Base-by-base conservation (phyloP, 2,797 vertebrate genomes). In the Tauraco hartlaubi region DNA sequence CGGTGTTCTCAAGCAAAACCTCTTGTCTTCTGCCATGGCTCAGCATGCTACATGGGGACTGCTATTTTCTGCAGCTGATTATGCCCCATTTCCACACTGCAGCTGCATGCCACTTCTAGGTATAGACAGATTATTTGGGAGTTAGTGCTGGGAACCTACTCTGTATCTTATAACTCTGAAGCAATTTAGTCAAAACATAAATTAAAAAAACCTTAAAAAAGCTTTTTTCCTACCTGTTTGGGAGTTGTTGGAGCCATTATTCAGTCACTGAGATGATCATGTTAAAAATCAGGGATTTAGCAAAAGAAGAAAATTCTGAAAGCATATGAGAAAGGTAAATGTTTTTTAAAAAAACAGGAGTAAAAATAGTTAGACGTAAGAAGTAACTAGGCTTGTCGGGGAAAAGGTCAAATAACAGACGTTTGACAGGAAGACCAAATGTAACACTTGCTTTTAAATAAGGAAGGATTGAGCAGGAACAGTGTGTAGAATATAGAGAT, bases 31-130 rank as follows among this genome's bases (percentile, higher is more conserved):
- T 39, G 19, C 37, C 11, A 13, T 19, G 2, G 1, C 13, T 61
- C 9, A 1, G 5, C 17, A 21, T 17, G 43, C 33, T 89, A 39
- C 64, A 52, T 1, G 54, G 52, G 51, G n/a, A 31, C 29, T 31
- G 25, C 33, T 68, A 2, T 48, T 69, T 67, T 31, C 63, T 61
- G 55, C 37, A 88, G 51, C 31, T 72, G 29, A 35, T 20, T 35
- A 31, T 44, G 7, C 21, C 21, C 8, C 22, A 23, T 67, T 56
- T 39, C 37, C 8, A 12, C 6, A 15, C 23, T 71, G 29, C 5
- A 37, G 69, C 19, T 37, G 11, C 5, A 8, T 1, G 5, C 4
- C 0, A 0, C 39, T 18, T 22, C 43, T 26, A 41, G 29, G 19
- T 12, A 19, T 6, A 59, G 35, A 15, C 9, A 79, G 15, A 48